Percentiles rank a stretch among this genome's conserved stretches.
phyloP scores from a whole-genome alignment of 2,888 invertebrate genomes.

The Eristalinus aeneus region DNA sequence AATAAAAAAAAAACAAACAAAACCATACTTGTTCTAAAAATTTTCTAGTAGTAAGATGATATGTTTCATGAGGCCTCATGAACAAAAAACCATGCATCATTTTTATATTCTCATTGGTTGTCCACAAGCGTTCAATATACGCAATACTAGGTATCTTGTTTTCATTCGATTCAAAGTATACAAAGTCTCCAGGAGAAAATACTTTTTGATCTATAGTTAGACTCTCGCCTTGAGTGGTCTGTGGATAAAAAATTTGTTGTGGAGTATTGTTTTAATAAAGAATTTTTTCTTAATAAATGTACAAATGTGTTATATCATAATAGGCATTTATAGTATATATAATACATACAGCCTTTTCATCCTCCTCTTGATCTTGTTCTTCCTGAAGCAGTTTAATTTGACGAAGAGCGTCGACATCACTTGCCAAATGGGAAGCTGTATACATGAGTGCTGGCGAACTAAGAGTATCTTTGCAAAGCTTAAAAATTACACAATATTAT shows the following conservation, averaged over 20 bases:
- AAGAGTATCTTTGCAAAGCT: conserved; percentile 89
- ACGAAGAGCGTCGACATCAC: conserved; percentile 88
- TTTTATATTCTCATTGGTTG: conserved; percentile 89
- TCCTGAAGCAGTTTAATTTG: conserved; percentile 90
- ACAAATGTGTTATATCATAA: too few relatives aligned
- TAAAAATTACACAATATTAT: conserved; percentile 61
- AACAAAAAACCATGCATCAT: conserved; percentile 97
- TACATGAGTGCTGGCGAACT: conserved; percentile 93
- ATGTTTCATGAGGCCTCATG: conserved; percentile 96
- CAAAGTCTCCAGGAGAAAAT: conserved; percentile 93
- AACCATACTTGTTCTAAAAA: conserved; percentile 90
- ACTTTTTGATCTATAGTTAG: conserved; percentile 89
- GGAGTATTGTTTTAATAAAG: too few relatives aligned
- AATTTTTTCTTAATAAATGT: too few relatives aligned
- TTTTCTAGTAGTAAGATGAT: conserved; percentile 95
- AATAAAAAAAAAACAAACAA: not conserved
- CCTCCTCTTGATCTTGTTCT: conserved; percentile 88
- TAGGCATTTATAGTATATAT: not conserved
- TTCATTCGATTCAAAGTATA: conserved; percentile 88
- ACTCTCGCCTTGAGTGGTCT: conserved; percentile 82
- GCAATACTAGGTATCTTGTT: conserved; percentile 87
- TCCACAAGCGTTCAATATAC: conserved; percentile 94
- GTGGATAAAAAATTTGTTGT: conserved; percentile 28
- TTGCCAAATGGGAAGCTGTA: conserved; percentile 87
- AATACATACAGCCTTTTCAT: conserved; percentile 81